Evolutionary conservation across 2,888 invertebrate genomes (phyloP).

Genomic region (Baccha elongata): DNA sequence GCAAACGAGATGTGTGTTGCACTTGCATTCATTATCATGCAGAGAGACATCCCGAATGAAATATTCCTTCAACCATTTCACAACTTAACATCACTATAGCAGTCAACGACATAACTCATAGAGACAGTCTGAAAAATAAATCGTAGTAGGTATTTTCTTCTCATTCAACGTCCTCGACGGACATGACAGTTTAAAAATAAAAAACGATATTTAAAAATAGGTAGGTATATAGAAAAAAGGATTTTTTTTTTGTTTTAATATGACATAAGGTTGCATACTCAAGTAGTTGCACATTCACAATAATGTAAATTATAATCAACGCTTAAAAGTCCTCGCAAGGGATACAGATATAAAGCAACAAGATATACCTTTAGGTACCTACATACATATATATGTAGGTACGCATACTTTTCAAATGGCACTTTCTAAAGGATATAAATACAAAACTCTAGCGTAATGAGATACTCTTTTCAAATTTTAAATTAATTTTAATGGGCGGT

Average conservation of each 20-base stretch:
- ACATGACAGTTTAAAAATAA: too few relatives aligned
- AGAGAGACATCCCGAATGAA: conserved; percentile 25
- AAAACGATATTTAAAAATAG: too few relatives aligned
- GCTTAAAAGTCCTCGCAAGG: conserved; percentile 17
- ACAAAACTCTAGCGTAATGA: conserved; percentile 66
- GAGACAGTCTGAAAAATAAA: not conserved
- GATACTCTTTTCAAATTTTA: conserved; percentile 71
- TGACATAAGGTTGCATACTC: not conserved
- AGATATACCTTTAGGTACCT: too few relatives aligned
- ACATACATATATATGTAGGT: conserved; percentile 31
- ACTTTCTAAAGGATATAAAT: conserved; percentile 59
- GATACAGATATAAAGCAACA: not conserved
- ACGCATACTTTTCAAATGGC: conserved; percentile 56
- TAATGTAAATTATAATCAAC: conserved; percentile 64
- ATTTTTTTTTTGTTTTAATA: not conserved
- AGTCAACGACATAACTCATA: not conserved
- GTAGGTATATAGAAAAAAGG: not conserved
- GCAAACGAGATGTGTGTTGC: conserved; percentile 4
- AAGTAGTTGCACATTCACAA: conserved; percentile 54
- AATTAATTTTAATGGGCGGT: conserved; percentile 71
- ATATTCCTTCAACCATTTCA: conserved; percentile 22
- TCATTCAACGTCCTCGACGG: too few relatives aligned
- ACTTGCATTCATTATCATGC: not conserved
- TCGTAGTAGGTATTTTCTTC: not conserved
- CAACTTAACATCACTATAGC: not conserved